phyloP scores from a whole-genome alignment of 1,140 invertebrate species.

The Latrodectus geometricus region DNA sequence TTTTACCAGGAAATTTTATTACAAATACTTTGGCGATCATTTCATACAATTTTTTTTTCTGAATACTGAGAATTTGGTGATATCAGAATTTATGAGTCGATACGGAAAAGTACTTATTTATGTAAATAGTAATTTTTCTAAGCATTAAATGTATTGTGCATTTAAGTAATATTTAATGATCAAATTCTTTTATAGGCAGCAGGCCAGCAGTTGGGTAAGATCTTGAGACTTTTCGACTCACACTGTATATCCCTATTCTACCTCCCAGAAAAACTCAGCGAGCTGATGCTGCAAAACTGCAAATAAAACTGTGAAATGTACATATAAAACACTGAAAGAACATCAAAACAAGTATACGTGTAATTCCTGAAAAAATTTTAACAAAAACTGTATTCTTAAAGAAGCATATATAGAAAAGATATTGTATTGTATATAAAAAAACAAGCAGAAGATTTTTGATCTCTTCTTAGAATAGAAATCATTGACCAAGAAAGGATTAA shows the following conservation, averaged over 20 bases:
- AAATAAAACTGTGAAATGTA: neutral
- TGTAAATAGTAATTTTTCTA: too few species aligned
- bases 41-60: too few species aligned
- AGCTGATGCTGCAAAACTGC: conserved; percentile 14
- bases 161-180: too few species aligned
- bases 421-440: conserved; percentile 51
- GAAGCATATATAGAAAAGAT: conserved; percentile 45
- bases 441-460: conserved; percentile 2
- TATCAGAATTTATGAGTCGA: neutral
- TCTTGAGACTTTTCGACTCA: conserved; percentile 41
- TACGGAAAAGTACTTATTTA: neutral
- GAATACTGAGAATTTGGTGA: too few species aligned
- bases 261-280: conserved; percentile 35
- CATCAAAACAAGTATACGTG: conserved; percentile 53
- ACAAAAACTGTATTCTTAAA: neutral
- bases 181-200: conserved; percentile 46
- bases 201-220: conserved; percentile 58
- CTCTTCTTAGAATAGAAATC: conserved; percentile 37
- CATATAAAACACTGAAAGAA: conserved; percentile 21
- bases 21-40: too few species aligned
- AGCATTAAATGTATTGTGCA: too few species aligned
- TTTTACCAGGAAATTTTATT: too few species aligned
- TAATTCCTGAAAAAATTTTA: conserved; percentile 37
- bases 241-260: conserved; percentile 38
- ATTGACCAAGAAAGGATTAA: neutral